Evolutionary conservation across 2,797 vertebrate species (phyloP).

Genomic region (Eupleurogrammus muticus): DNA sequence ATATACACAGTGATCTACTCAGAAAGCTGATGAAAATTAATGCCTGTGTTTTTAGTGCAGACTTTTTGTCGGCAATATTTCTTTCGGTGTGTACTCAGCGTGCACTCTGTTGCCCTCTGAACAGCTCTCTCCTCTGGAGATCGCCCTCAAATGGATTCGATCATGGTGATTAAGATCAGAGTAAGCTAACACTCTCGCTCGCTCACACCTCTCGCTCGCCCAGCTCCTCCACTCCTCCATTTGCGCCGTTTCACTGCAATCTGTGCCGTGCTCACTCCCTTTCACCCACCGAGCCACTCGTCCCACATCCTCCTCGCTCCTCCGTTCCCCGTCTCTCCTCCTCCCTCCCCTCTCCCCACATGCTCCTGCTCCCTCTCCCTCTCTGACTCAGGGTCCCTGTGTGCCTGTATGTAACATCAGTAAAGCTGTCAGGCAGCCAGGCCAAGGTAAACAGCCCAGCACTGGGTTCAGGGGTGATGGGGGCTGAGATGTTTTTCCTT

Average conservation of each 20-base stretch:
- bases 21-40: slow-evolving; percentile 73
- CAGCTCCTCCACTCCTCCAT: slow-evolving; percentile 31
- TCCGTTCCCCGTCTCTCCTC: slow-evolving; percentile 58
- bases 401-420: slow-evolving; percentile 99
- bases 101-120: slow-evolving; percentile 71
- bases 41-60: slow-evolving; percentile 71
- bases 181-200: slow-evolving; percentile 80
- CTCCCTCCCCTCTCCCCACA: slow-evolving; percentile 45
- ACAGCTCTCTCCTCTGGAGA: slow-evolving; percentile 61
- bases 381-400: slow-evolving; percentile 88
- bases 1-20: slow-evolving; percentile 66
- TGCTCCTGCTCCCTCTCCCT: slow-evolving; percentile 63
- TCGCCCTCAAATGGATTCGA: slow-evolving; percentile 81
- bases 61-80: slow-evolving; percentile 69
- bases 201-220: slow-evolving; percentile 60
- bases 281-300: slow-evolving; percentile 39
- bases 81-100: slow-evolving; percentile 64
- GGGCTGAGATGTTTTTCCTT: slow-evolving; percentile 95
- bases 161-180: slow-evolving; percentile 90
- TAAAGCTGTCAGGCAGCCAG: slow-evolving; percentile 97
- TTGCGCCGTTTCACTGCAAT: slow-evolving; percentile 58
- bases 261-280: slow-evolving; percentile 52
- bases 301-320: slow-evolving; percentile 48
- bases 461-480: slow-evolving; percentile 98
- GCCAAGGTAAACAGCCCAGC: slow-evolving; percentile 99